phyloP scores from a whole-genome alignment of 2,113 vertebrate genomes.

The Etia nguti region DNA sequence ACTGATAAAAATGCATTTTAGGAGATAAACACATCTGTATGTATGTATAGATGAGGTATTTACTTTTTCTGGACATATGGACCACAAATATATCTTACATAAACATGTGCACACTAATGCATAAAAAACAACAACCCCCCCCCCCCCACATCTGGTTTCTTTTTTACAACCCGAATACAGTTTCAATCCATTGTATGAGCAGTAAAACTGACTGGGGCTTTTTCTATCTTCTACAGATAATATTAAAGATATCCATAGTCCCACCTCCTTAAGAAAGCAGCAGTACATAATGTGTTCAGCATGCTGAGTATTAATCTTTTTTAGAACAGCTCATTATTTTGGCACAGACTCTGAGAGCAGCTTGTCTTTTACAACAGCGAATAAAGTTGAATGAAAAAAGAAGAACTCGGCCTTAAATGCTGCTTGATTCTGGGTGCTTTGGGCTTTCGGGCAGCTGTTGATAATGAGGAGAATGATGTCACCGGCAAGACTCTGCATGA shows the following conservation, averaged over 20 bases:
- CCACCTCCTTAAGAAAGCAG: not conserved
- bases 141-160: constrained; percentile 3
- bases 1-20: not conserved
- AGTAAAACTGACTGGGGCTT: not conserved
- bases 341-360: constrained; percentile 18
- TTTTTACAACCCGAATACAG: not conserved
- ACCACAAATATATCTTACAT: not conserved
- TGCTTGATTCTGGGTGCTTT: not conserved
- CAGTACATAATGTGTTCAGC: constrained; percentile 11
- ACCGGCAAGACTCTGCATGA: constrained; percentile 52
- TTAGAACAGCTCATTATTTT: constrained; percentile 28
- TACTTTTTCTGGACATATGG: not conserved
- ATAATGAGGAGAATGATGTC: constrained; percentile 66
- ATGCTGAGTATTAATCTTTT: constrained; percentile 31
- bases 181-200: not conserved
- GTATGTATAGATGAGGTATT: not conserved
- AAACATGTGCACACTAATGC: not conserved
- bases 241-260: not conserved
- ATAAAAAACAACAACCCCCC: not conserved
- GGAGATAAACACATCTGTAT: not conserved
- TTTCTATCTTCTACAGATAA: constrained; percentile 10
- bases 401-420: constrained; percentile 23
- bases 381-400: constrained; percentile 32
- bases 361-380: constrained; percentile 34
- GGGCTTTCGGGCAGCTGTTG: constrained; percentile 33